phyloP scores from a whole-genome alignment of 2,888 invertebrate genomes.

The Cheilosia soror region DNA sequence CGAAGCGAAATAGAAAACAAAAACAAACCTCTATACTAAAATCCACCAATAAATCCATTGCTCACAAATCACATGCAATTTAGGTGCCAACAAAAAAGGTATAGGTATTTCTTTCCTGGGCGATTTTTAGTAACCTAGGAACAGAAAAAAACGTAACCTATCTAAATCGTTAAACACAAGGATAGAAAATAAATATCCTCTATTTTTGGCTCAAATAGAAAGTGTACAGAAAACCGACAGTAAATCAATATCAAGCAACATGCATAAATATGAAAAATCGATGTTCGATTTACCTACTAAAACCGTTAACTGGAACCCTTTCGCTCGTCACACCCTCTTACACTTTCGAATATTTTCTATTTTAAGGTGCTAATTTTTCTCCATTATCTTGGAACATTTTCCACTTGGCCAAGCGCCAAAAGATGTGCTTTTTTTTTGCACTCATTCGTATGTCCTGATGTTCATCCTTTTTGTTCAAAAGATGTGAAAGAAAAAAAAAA shows the following conservation, averaged over 20 bases:
- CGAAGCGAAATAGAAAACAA: slow-evolving; percentile 12
- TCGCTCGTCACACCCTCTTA: slow-evolving; percentile 2
- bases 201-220: not conserved
- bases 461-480: slow-evolving; percentile 11
- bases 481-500: slow-evolving; percentile 9
- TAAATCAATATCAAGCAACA: slow-evolving; percentile 44
- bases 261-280: slow-evolving; percentile 45
- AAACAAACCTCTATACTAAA: slow-evolving; percentile 17
- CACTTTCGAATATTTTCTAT: slow-evolving; percentile 48
- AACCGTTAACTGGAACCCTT: slow-evolving; percentile 13
- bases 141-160: not conserved
- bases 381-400: slow-evolving; percentile 61
- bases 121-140: not conserved
- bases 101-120: not conserved
- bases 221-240: not conserved
- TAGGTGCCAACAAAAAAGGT: slow-evolving; percentile 9
- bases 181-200: not conserved
- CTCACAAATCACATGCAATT: slow-evolving; percentile 27
- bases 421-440: slow-evolving; percentile 20
- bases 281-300: slow-evolving; percentile 24
- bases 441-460: slow-evolving; percentile 6
- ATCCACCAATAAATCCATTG: slow-evolving; percentile 30
- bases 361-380: slow-evolving; percentile 64
- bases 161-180: not conserved
- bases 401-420: slow-evolving; percentile 61